Evolutionary conservation across 2,888 invertebrate genomes (phyloP).

Genomic region (Stramonita haemastoma): DNA sequence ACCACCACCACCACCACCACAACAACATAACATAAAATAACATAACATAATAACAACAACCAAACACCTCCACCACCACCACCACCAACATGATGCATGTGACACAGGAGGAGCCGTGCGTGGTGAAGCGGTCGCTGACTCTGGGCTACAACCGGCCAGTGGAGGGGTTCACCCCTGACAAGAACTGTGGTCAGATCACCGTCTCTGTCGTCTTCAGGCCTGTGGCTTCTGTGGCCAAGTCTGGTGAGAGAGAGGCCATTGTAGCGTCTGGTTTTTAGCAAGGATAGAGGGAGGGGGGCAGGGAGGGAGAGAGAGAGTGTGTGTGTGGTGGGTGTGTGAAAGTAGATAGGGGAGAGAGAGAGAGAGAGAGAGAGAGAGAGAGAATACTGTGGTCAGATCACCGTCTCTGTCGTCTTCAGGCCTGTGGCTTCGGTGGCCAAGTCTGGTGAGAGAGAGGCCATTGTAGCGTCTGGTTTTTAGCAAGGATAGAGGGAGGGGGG

Average conservation of each 20-base stretch:
- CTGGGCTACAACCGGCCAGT: conserved; percentile 74
- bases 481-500: neutral
- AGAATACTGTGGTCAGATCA: conserved; percentile 75
- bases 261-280: neutral
- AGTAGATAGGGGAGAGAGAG: neutral
- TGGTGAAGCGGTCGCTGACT: conserved; percentile 63
- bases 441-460: conserved; percentile 60
- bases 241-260: conserved; percentile 57
- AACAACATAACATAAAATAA: too few species aligned
- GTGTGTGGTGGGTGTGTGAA: neutral
- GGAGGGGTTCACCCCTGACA: conserved; percentile 66
- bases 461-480: neutral
- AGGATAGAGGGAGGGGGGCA: neutral
- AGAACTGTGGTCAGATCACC: conserved; percentile 75
- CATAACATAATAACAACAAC: too few species aligned
- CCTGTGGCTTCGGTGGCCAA: conserved; percentile 78
- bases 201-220: conserved; percentile 80
- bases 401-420: conserved; percentile 79
- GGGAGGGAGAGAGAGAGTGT: neutral
- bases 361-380: neutral
- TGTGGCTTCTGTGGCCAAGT: conserved; percentile 76
- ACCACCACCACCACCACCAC: too few species aligned
- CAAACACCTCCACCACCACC: too few species aligned
- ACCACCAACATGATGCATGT: too few species aligned
- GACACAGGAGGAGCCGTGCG: conserved; percentile 40